phyloP scores from a whole-genome alignment of 2,888 invertebrate genomes.

The Liposcelis brunnea region DNA sequence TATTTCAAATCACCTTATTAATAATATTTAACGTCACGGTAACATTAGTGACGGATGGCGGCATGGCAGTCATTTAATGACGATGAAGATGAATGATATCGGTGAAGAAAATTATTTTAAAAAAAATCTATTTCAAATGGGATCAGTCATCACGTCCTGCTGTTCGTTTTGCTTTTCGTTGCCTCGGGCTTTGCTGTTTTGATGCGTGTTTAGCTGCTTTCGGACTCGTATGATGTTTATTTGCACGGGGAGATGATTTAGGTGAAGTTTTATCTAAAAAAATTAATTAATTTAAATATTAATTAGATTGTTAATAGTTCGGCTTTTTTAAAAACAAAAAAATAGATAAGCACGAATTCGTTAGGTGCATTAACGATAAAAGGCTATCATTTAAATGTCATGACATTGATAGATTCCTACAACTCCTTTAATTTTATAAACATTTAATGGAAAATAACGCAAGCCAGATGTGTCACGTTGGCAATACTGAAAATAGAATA shows the following conservation, averaged over 20 bases:
- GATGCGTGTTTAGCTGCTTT: slow-evolving; percentile 36
- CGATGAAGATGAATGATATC: too few relatives aligned
- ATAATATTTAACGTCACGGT: too few relatives aligned
- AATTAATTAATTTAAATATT: slow-evolving; percentile 16
- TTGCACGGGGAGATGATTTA: slow-evolving; percentile 24
- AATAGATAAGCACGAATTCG: too few relatives aligned
- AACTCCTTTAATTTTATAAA: too few relatives aligned
- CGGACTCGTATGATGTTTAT: slow-evolving; percentile 22
- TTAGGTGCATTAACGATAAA: too few relatives aligned
- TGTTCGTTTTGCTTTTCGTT: slow-evolving; percentile 58
- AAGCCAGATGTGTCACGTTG: too few relatives aligned
- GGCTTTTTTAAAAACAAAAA: neutral
- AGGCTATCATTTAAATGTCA: too few relatives aligned
- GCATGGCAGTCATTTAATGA: neutral
- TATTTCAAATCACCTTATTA: too few relatives aligned
- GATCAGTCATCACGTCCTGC: slow-evolving; percentile 49
- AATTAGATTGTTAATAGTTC: slow-evolving; percentile 2
- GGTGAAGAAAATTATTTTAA: neutral
- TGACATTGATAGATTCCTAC: too few relatives aligned
- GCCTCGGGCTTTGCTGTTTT: slow-evolving; percentile 46
- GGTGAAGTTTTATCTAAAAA: slow-evolving; percentile 42
- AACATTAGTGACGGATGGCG: too few relatives aligned
- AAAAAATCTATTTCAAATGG: neutral
- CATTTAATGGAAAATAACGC: too few relatives aligned
- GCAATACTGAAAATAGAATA: too few relatives aligned